These are phyloP conservation scores for Ceryle rudis DNA, from an alignment of 2,797 vertebrate genomes.

Conservation along the genomic window DNA sequence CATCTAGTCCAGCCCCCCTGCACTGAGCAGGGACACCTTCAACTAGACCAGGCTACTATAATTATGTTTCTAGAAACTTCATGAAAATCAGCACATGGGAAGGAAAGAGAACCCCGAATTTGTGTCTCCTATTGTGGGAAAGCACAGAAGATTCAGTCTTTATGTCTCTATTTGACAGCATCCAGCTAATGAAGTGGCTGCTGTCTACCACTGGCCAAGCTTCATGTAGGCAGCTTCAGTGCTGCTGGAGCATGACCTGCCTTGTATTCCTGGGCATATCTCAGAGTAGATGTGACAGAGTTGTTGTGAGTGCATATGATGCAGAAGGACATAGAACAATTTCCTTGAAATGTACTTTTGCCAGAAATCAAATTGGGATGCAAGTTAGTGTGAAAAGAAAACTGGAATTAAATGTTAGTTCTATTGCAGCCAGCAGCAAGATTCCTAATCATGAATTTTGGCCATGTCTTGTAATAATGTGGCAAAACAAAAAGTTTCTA, in stretches of 20 bases:
- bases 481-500: background rate
- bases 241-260: background rate
- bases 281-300: background rate
- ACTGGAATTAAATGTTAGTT: background rate
- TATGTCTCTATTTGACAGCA: background rate
- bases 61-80: background rate
- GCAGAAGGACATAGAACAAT: background rate
- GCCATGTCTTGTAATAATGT: background rate
- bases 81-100: background rate
- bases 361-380: background rate
- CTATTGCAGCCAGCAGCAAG: background rate
- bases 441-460: background rate
- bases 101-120: background rate
- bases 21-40: too few species aligned
- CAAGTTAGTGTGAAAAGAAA: background rate
- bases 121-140: background rate
- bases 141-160: background rate
- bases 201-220: background rate
- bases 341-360: background rate
- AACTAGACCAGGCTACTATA: too few species aligned
- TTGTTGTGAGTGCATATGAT: rapidly evolving
- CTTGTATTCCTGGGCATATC: background rate
- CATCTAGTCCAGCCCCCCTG: too few species aligned
- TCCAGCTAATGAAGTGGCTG: background rate
- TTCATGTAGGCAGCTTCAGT: rapidly evolving